Base-by-base conservation (phyloP, 2,888 invertebrate genomes). In the Ormia ochracea region DNA sequence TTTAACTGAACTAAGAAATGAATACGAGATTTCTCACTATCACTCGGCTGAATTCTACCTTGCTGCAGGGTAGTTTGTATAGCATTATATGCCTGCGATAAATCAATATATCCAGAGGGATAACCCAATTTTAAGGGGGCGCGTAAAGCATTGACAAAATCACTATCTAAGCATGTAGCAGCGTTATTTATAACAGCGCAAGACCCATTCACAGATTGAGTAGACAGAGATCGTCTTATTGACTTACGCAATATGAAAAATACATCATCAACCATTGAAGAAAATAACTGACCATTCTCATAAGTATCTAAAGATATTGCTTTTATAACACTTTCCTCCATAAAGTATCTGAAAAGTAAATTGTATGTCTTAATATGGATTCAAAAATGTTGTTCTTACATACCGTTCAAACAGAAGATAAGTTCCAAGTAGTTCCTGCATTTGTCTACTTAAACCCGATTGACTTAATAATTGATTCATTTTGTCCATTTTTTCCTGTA, bases 191-290 rank as follows among this genome's bases (percentile, higher is more conserved):
- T 94, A 84, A 98, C 96, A 2, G 97, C 98, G 91, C 99, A 99
- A 52, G 96, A 94, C 63, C 98, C 98, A 90, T 99, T 98, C 75
- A 98, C 93, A 87, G 96, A 98, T 86, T 96, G 95, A 83, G 96
- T 96, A 5, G 95, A 94, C 83, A 98, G 91, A n/a, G 97, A 94
- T 82, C 99, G 94, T 83, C 97, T 96, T 87, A 98, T 95, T 85
- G 98, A 97, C 90, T 99, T 99, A 85, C 97, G 94, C 2, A 98
- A 93, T 83, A 99, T 97, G 89, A 97, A 99, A 90, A 99, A 99
- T 0, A 98, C 95, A 90, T 99, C 99, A 89, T 99, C 99, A 0
- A 99, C 96, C 91, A 99, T 94, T 83, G 96, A 98, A 2, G 98
- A 97, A 1, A 94, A 94, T 82, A 94, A 92, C 75, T 93, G 93